Evolutionary conservation across 2,113 vertebrate species (phyloP), one percentile per base, ranked within the genome.

Genomic region (Onychostruthus taczanowskii): DNA sequence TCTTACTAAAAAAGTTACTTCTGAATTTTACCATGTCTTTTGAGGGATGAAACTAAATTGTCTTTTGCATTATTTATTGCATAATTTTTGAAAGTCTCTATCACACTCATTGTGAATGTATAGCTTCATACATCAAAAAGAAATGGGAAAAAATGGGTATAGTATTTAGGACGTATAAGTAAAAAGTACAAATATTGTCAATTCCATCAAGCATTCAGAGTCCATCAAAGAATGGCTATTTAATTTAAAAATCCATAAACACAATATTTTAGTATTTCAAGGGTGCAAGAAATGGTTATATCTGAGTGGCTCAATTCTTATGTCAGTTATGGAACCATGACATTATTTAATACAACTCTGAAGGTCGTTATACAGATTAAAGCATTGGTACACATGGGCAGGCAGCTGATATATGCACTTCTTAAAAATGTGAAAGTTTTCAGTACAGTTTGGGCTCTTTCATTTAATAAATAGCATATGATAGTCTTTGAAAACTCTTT

Each of bases 41-140:
- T 88, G 92, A 73, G 89, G 47, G 77, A 94, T 94, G 94, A 79
- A 94, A 58, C 82, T 59, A 96, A 97, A 97, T 95, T 96, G 58
- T 96, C 56, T 85, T 95, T 87, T 96, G 86, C 91, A 96, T 97
- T 97, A 98, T 97, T 97, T 97, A 97, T 88, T 88, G 56, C 50
- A 84, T 76, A 90, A 96, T 96, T 97, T 98, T 89, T 55, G 73
- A 96, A 91, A 22, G 47, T 76, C 92, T 94, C 31, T 79, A 46
- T 88, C 75, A 84, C 16, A 88, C 72, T 89, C 70, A 78, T 61
- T 69, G 39, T 49, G 67, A 95, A 95, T 85, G 78, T 92, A 86
- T 43, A 93, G 68, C 43, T 84, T 76, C 92, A 95, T 89, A 90
- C 20, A 95, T 94, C 70, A 93, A 69, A 95, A 64, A n/a, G 56